Conservation (phyloP, 2,113 vertebrate genomes). For the Corydoras maculifer region DNA sequence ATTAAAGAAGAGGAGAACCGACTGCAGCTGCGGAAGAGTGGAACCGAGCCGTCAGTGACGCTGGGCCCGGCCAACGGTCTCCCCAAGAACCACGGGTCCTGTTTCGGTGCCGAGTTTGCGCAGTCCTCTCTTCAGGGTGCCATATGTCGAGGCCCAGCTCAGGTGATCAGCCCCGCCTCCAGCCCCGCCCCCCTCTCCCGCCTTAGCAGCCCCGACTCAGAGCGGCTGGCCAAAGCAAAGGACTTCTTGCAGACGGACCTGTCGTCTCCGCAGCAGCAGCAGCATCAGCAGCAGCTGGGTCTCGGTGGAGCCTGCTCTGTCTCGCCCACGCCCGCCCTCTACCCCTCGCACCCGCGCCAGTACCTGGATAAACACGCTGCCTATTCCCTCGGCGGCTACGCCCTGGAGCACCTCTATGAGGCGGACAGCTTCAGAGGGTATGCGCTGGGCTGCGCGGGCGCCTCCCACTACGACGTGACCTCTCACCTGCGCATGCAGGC, state of each 20-base stretch:
- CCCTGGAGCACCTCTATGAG: slow-evolving; percentile 91
- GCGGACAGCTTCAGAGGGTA: slow-evolving; percentile 84
- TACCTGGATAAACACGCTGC: slow-evolving; percentile 89
- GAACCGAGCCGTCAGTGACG: slow-evolving; percentile 51
- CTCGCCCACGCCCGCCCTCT: slow-evolving; percentile 75
- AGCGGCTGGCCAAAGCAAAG: slow-evolving; percentile 82
- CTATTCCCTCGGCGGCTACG: slow-evolving; percentile 86
- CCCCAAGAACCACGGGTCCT: slow-evolving; percentile 73
- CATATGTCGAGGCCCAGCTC: slow-evolving; percentile 64
- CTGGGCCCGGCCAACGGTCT: slow-evolving; percentile 76
- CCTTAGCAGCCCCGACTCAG: slow-evolving; percentile 81
- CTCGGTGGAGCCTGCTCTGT: slow-evolving; percentile 66
- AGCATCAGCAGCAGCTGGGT: slow-evolving; percentile 70
- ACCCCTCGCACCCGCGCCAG: slow-evolving; percentile 70
- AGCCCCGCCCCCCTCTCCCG: slow-evolving; percentile 79
- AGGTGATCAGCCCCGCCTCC: slow-evolving; percentile 74
- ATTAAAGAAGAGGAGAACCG: slow-evolving; percentile 95
- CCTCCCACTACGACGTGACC: slow-evolving; percentile 82
- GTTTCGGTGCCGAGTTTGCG: slow-evolving; percentile 72
- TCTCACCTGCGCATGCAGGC: slow-evolving; percentile 86
- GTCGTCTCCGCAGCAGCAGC: slow-evolving; percentile 73
- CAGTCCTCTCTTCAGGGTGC: slow-evolving; percentile 70
- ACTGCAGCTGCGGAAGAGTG: slow-evolving; percentile 72
- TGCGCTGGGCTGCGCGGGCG: slow-evolving; percentile 79
- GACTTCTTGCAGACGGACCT: slow-evolving; percentile 83